Conservation (phyloP, 1,140 invertebrate species). For the Caenorhabditis latens region DNA sequence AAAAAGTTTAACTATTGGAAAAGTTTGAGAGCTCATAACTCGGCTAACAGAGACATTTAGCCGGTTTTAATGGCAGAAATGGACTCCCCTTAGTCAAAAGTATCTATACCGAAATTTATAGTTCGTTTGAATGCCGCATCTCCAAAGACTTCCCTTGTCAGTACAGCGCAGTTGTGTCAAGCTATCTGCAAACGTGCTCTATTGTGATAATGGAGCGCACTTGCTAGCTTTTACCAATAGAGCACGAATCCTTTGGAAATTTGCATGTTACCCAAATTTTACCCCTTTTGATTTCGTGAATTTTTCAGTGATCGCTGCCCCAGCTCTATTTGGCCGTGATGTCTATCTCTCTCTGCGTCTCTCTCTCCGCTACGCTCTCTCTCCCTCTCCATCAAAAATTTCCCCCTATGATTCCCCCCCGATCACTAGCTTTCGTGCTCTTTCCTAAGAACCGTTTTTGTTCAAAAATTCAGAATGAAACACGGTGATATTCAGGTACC, state of each 20-base stretch:
- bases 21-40: no score
- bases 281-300: constrained; percentile 3
- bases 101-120: no score
- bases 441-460: background rate
- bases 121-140: no score
- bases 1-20: no score
- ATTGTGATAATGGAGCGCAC: background rate
- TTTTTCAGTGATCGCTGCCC: constrained; percentile 17
- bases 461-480: background rate
- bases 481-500: constrained; percentile 36
- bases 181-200: background rate
- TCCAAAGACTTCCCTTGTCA: no score
- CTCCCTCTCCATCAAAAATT: background rate
- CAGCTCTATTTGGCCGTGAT: background rate
- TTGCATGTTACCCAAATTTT: background rate
- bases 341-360: constrained; percentile 45
- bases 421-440: background rate
- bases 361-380: constrained; percentile 9
- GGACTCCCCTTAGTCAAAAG: no score
- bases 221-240: no score
- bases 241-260: no score
- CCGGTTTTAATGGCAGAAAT: no score
- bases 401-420: background rate
- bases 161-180: no score
- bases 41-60: no score